These are phyloP conservation scores for Micrasema minimum DNA, from an alignment of 1,140 invertebrate genomes.

Conservation along the genomic window DNA sequence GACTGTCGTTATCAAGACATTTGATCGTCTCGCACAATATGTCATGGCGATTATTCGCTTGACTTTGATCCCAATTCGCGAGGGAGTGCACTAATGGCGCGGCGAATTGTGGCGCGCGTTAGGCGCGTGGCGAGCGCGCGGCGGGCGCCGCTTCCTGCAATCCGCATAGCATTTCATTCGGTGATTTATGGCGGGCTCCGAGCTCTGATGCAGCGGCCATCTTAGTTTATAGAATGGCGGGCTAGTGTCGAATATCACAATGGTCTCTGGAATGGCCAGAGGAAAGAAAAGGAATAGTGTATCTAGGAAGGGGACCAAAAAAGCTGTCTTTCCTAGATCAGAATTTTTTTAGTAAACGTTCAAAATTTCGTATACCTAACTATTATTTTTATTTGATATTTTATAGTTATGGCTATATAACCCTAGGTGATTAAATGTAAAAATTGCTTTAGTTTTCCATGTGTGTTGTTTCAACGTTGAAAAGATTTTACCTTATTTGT, in stretches of 20 bases:
- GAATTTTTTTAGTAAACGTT: no score
- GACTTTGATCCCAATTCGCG: slow-evolving; percentile 23
- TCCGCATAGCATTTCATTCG: slow-evolving; percentile 8
- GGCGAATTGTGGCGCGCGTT: slow-evolving; percentile 30
- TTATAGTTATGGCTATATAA: no score
- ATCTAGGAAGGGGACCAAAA: not conserved
- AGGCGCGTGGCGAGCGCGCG: not conserved
- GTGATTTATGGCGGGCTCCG: not conserved
- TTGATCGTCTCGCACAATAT: slow-evolving; percentile 30
- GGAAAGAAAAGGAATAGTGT: not conserved
- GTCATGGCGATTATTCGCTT: slow-evolving; percentile 33
- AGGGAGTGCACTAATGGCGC: slow-evolving; percentile 35
- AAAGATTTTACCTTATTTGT: no score
- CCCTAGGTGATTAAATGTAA: no score
- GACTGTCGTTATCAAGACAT: slow-evolving; percentile 18
- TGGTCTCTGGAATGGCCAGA: not conserved
- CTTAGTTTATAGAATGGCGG: no score
- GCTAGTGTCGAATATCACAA: not conserved
- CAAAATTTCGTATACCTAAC: no score
- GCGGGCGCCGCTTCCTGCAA: slow-evolving; percentile 9
- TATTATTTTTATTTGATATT: no score
- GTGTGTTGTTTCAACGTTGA: no score
- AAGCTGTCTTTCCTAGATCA: no score
- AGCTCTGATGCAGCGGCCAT: no score
- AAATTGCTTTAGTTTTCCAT: no score